Base-by-base conservation (phyloP, 2,113 vertebrate species). In the Erythrolamprus reginae region DNA sequence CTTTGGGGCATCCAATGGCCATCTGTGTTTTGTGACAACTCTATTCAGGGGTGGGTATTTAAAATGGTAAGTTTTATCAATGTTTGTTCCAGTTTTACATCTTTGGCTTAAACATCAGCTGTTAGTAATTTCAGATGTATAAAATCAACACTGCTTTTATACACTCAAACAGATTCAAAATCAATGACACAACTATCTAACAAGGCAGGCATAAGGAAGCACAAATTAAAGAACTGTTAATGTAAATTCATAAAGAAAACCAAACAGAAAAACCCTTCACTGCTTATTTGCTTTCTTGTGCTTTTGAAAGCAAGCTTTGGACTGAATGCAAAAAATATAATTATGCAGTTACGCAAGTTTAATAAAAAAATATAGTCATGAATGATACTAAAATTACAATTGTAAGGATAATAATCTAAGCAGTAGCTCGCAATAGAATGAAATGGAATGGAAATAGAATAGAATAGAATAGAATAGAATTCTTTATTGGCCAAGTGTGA, bases 11-110 rank as follows among this genome's bases (percentile, higher is more conserved):
- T 58, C 89, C 92, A 93, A 82, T 42, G 77, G 9, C 84, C 90
- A 90, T 92, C 19, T 56, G 26, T 93, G 12, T 89, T 92, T 92
- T 92, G 87, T 47, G 23, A 13, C 87, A 88, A 84, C 84, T 82
- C 84, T 82, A 77, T 77, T 45, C 1, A n/a, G 58, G n/a, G 1
- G 50, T 7, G 53, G 38, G 77, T 15, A 23, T 7, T 33, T 87
- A 55, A 48, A 91, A 88, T 55, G 28, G 23, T 23, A 83, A 82
- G 23, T 7, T 92, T 26, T 65, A 21, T 7, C 48, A 88, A 0
- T 88, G 10, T 84, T 91, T 48, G 48, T 70, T 38, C 13, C n/a
- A 53, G 2, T 84, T 52, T 91, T 88, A 4, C 6, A 4, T 82
- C 45, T 52, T 83, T 87, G 65, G 58, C 47, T 89, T 58, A 48